These are phyloP conservation scores for Penelope pileata DNA, from an alignment of 2,113 vertebrate genomes.

Conservation along the genomic window DNA sequence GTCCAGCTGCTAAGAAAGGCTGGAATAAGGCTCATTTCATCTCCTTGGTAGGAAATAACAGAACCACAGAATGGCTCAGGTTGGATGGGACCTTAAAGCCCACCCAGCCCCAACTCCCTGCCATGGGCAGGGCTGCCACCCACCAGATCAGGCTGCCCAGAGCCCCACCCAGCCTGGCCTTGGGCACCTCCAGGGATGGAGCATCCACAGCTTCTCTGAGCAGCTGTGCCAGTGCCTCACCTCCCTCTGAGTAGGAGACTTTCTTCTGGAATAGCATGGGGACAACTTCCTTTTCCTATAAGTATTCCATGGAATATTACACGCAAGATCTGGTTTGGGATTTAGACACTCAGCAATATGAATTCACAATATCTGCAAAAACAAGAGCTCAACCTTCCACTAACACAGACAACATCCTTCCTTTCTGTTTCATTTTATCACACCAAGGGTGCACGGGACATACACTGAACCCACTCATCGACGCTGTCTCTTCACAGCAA, in stretches of 20 bases:
- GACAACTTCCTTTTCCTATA: no score
- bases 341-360: accelerated
- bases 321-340: no score
- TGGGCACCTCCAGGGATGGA: no score
- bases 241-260: no score
- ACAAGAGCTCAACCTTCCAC: neutral
- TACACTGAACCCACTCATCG: no score
- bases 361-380: neutral
- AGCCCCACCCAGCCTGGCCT: no score
- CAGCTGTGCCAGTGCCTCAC: no score
- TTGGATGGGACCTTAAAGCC: neutral
- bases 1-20: neutral
- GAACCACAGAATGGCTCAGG: neutral
- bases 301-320: no score
- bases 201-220: no score
- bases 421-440: neutral
- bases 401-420: accelerated
- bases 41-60: neutral
- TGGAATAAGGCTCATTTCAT: neutral
- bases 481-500: neutral
- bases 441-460: accelerated
- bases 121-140: no score
- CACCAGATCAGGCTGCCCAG: no score
- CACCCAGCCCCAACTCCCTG: neutral
- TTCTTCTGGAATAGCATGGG: no score